Evolutionary conservation across 92 coral and sea anemone genomes (phyloP), one percentile per base, ranked within the genome.

Genomic region (Porites rus): DNA sequence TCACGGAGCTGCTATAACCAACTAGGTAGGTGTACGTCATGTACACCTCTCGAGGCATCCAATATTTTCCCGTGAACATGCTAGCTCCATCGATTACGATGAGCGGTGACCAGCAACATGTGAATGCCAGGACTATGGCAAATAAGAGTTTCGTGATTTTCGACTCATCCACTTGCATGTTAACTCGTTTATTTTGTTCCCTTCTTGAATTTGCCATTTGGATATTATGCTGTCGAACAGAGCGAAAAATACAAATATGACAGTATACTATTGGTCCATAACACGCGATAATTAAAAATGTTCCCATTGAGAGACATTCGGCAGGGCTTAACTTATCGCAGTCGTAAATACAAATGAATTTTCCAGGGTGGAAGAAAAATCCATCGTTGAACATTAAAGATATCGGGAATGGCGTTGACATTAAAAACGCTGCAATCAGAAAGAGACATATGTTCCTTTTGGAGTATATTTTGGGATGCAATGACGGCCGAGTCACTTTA

Each of bases 1-100:
- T 79, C 12, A 79, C 60, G 13, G 74, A 65, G 63, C 51, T 79
- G 21, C 73, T 79, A 62, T 66, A 64, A 20, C 83, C 61, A 8
- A 62, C 72, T 0, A 65, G 51, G 60, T 64, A 46, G 13, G 73
- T 65, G 60, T 65, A 79, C n/a, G 63, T 51, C 83, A 79, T 79
- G 70, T 77, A 60, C 14, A 61, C 69, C 53, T 38, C 69, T n/a
- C 81, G 69, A 77, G 81, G 70, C 28, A 62, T 62, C 69, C 68
- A 77, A 43, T 60, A 77, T 6, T 77, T 31, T 7, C 81, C 70
- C 4, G 28, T 28, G 14, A 25, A 77, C 24, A 77, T 1, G 1
- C 81, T 54, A 31, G 61, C 10, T 16, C 13, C 16, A 16, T 61
- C 65, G 65, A 61, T 53, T 8, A 53, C 59, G 12, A 53, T 53